phyloP scores from a whole-genome alignment of 2,113 vertebrate species.

The Amphiprion percula region DNA sequence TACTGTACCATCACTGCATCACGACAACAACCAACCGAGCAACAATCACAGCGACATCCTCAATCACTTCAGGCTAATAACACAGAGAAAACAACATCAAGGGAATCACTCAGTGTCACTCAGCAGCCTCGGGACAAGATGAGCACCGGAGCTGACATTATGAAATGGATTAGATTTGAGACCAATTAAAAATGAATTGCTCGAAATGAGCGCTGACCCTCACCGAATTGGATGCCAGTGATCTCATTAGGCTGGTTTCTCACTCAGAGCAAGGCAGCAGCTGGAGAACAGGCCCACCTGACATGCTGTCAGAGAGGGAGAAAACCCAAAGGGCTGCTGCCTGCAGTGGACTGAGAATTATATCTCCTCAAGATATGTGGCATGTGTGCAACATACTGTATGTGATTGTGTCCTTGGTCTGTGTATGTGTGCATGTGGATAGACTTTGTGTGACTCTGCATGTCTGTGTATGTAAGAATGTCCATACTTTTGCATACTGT shows the following conservation, averaged over 20 bases:
- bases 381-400: slow-evolving; percentile 2
- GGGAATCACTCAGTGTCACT: slow-evolving; percentile 66
- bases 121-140: slow-evolving; percentile 59
- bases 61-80: slow-evolving; percentile 60
- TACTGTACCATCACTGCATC: slow-evolving; percentile 24
- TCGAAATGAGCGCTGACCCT: slow-evolving; percentile 81
- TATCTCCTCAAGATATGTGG: slow-evolving; percentile 35
- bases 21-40: slow-evolving; percentile 35
- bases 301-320: slow-evolving; percentile 64
- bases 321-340: slow-evolving; percentile 63
- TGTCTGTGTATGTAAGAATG: background rate
- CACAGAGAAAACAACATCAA: slow-evolving; percentile 61
- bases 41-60: slow-evolving; percentile 50
- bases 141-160: slow-evolving; percentile 77
- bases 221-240: slow-evolving; percentile 78
- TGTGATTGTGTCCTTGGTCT: background rate
- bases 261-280: slow-evolving; percentile 63
- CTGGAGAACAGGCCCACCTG: slow-evolving; percentile 69
- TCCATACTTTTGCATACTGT: background rate
- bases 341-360: slow-evolving; percentile 43
- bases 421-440: background rate
- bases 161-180: slow-evolving; percentile 84
- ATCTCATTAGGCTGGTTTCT: slow-evolving; percentile 81
- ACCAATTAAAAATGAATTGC: slow-evolving; percentile 86
- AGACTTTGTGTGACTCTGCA: background rate